Percentiles rank a stretch among this genome's conserved stretches.
These are phyloP conservation scores for Dendrolimus punctatus DNA, from an alignment of 1,140 invertebrate genomes.

Conservation along the genomic window DNA sequence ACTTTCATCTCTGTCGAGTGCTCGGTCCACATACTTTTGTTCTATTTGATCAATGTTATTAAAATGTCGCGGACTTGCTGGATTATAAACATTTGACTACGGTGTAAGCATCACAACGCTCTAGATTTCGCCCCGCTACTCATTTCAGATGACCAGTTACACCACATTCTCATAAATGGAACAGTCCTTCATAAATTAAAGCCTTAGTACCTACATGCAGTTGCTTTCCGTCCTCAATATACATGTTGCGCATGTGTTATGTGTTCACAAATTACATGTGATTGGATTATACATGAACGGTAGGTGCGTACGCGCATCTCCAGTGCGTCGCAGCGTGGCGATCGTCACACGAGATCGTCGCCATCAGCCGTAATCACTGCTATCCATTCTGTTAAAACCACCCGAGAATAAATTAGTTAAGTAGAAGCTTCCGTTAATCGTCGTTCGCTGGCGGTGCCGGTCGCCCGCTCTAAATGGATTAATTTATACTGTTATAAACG, in stretches of 20 bases:
- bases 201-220: no score
- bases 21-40: constrained; percentile 71
- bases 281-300: constrained; percentile 10
- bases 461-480: constrained; percentile 67
- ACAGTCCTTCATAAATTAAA: no score
- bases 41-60: constrained; percentile 72
- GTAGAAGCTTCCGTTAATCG: constrained; percentile 73
- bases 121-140: not conserved
- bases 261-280: constrained; percentile 14
- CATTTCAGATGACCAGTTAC: not conserved
- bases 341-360: constrained; percentile 48
- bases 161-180: no score
- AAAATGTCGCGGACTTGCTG: constrained; percentile 65
- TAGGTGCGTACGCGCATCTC: constrained; percentile 15
- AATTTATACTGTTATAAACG: constrained; percentile 69
- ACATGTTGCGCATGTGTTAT: constrained; percentile 3
- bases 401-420: constrained; percentile 73
- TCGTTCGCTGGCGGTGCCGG: constrained; percentile 58
- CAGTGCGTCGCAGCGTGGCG: constrained; percentile 7
- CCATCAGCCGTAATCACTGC: constrained; percentile 65
- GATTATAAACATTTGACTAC: constrained; percentile 65
- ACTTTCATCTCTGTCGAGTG: constrained; percentile 71
- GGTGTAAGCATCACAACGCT: constrained; percentile 18
- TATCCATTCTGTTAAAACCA: constrained; percentile 73
- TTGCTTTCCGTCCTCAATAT: no score